Percentiles rank a stretch among this genome's conserved stretches.
These are phyloP conservation scores for Hirundo rustica DNA, from an alignment of 2,797 vertebrate genomes.

Conservation along the genomic window DNA sequence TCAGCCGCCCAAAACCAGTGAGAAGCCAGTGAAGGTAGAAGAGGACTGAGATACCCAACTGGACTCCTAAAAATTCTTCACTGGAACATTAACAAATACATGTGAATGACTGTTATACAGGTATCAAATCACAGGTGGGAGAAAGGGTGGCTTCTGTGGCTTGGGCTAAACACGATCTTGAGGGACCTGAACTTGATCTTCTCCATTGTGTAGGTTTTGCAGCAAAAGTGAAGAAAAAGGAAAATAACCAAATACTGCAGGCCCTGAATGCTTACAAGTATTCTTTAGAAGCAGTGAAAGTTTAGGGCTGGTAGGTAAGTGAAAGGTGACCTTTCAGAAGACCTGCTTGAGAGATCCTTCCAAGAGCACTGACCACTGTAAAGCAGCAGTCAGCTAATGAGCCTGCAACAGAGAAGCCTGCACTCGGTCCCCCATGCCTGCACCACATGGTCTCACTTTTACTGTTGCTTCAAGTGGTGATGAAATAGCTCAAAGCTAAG, in stretches of 20 bases:
- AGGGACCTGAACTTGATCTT: neutral
- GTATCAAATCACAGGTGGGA: neutral
- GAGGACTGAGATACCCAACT: neutral
- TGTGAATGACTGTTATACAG: neutral
- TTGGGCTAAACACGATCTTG: neutral
- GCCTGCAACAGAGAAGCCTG: neutral
- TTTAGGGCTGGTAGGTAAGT: neutral
- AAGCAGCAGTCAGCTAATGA: neutral
- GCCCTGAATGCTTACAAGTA: neutral
- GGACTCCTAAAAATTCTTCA: neutral
- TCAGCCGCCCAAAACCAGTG: neutral
- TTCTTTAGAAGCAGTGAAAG: neutral
- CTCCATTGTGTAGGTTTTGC: neutral
- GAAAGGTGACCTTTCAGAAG: neutral
- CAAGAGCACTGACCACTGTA: neutral
- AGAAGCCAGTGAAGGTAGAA: neutral
- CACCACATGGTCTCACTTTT: neutral
- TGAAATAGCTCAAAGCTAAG: neutral
- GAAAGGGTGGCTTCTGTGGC: neutral
- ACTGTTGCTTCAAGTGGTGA: neutral
- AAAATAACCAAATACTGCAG: neutral
- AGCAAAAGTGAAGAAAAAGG: neutral
- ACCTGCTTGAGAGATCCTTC: neutral
- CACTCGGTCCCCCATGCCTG: fast-evolving
- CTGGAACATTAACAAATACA: neutral